Conservation (phyloP, 2,113 vertebrate genomes). For the Murina feae region DNA sequence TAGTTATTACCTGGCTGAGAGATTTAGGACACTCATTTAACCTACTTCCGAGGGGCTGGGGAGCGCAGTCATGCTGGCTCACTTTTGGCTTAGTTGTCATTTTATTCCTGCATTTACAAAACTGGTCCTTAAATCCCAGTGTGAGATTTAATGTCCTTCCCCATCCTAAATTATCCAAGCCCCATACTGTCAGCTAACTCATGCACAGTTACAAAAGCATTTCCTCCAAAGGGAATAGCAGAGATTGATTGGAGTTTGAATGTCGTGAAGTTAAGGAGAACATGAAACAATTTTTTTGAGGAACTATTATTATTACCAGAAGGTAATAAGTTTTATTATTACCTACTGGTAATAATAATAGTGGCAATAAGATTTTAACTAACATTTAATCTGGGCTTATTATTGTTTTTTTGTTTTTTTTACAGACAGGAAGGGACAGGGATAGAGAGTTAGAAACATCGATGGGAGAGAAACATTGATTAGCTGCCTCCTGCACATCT, state of each 20-base stretch:
- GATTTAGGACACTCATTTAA: slow-evolving; percentile 62
- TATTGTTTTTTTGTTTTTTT: too few species aligned
- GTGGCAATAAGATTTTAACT: background rate
- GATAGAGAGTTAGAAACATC: too few species aligned
- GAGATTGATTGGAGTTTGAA: background rate
- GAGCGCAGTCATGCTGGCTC: slow-evolving; percentile 8
- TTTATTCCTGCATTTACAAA: slow-evolving; percentile 32
- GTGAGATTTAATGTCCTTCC: background rate
- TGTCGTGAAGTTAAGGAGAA: background rate
- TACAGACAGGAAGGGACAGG: too few species aligned
- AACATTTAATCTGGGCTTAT: background rate
- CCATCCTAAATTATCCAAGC: background rate
- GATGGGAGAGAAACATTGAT: too few species aligned
- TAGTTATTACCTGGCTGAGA: background rate
- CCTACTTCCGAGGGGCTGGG: background rate
- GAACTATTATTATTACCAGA: too few species aligned
- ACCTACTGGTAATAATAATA: background rate
- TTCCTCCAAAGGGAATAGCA: background rate
- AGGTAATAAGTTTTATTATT: too few species aligned
- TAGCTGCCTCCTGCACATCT: too few species aligned
- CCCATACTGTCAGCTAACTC: background rate
- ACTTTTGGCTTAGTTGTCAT: slow-evolving; percentile 10
- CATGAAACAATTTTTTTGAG: background rate
- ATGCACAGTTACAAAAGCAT: background rate
- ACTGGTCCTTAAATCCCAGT: background rate